Base-by-base conservation (phyloP, 2,888 invertebrate species). In the Apamea crenata region DNA sequence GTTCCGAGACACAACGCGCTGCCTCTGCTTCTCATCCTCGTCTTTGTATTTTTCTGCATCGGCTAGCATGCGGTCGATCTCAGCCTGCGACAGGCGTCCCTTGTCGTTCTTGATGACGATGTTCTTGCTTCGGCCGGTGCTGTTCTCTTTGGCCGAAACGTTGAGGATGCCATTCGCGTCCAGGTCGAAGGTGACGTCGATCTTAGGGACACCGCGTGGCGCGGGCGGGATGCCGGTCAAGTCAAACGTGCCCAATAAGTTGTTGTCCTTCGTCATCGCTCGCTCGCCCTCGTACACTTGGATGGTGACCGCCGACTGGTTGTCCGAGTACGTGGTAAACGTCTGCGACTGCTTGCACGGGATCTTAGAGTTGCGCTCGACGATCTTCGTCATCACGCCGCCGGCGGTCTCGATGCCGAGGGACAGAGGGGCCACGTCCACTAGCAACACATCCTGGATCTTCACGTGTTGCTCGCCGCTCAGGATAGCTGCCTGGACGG, bases 31-130 rank as follows among this genome's bases (percentile, higher is more conserved):
- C 81, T 98, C 98, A 90, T 98, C 98, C 90, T 98, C 98, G 61
- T 98, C 98, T 68, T 97, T 97, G 94, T 98, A 98, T 73, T 95
- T 96, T 91, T 98, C 98, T 0, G 98, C 98, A 83, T 98, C 98
- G 6, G 97, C 94, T 53, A 98, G 94, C 98, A 98, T 98, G 82
- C 98, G 97, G 85, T 99, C 98, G 87, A 99, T 99, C 91, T 99
- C 98, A 18, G 98, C 98, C 92, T 98, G 98, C 32, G 98, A 98
- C 72, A 99, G 96, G 7, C 98, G 97, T 0, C 98, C 98, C 91
- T 98, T 98, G 95, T 99, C 98, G 95, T 98, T 99, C 93, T 98
- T 98, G 84, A 99, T 99, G 68, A 98, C 98, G 84, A 99, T 98
- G 92, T 98, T 98, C 94, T 98, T 98, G 82, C 97, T 97, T 86